phyloP scores from a whole-genome alignment of 2,797 vertebrate species.

The Valencia hispanica region DNA sequence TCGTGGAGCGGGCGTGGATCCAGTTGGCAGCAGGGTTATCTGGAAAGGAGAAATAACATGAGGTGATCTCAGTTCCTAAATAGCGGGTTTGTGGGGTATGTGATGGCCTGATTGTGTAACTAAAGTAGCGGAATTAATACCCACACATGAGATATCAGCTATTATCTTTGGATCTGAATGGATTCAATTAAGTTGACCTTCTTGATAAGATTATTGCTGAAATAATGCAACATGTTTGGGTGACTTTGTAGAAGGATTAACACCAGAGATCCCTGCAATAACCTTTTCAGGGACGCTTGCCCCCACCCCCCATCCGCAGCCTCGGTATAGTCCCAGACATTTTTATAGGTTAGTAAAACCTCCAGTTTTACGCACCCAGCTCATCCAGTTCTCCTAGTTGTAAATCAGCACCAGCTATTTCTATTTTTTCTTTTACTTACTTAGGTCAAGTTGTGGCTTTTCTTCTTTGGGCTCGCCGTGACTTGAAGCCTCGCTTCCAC shows the following conservation, averaged over 20 bases:
- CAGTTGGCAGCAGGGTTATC: constrained; percentile 98
- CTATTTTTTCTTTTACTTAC: constrained; percentile 87
- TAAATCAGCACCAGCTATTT: constrained; percentile 94
- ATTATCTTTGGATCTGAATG: neutral
- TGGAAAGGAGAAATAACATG: constrained; percentile 60
- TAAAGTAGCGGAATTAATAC: neutral
- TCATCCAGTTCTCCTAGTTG: constrained; percentile 90
- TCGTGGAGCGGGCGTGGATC: constrained; percentile 97
- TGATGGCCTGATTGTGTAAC: neutral
- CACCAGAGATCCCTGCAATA: constrained; percentile 55
- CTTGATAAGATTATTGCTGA: constrained; percentile 16
- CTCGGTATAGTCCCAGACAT: constrained; percentile 90
- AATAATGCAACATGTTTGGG: constrained; percentile 16
- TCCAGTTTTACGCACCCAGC: constrained; percentile 96
- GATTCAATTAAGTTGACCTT: neutral
- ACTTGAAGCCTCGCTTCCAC: constrained; percentile 88
- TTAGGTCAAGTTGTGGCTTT: constrained; percentile 98
- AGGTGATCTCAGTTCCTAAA: neutral
- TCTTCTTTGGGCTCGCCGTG: constrained; percentile 92
- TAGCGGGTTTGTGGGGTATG: neutral
- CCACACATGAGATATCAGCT: neutral
- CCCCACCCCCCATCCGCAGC: constrained; percentile 74
- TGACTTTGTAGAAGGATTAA: constrained; percentile 37
- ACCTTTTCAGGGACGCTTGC: constrained; percentile 85
- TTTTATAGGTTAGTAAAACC: constrained; percentile 99